A percentile compares a stretch with the other conserved stretches of the same genome.
Evolutionary conservation across 2,113 vertebrate genomes (phyloP).

Genomic region (Candoia aspera): DNA sequence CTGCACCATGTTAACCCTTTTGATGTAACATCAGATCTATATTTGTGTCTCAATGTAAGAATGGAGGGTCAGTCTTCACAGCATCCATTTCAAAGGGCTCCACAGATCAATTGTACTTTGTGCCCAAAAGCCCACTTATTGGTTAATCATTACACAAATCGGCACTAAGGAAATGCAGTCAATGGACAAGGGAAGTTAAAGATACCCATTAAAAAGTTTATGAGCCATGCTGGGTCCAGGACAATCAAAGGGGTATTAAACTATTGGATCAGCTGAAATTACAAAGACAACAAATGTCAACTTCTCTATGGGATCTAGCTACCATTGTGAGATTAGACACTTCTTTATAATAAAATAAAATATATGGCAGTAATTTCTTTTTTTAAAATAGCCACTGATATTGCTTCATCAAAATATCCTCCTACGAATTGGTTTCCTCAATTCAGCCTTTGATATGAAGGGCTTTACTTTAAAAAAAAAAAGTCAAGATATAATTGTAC

Average conservation of each 20-base stretch:
- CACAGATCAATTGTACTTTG: conserved; percentile 5
- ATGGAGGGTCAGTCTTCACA: not conserved
- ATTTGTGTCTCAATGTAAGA: not conserved
- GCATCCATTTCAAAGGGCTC: not conserved
- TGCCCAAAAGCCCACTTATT: conserved; percentile 23
- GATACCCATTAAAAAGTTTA: conserved; percentile 22
- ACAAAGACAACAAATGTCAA: not conserved
- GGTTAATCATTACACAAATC: conserved; percentile 36
- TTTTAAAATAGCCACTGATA: not conserved
- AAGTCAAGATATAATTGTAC: no score
- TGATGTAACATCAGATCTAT: not conserved
- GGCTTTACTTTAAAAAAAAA: not conserved
- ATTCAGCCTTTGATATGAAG: not conserved
- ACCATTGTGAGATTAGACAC: not conserved
- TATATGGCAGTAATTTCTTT: not conserved
- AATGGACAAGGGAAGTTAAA: conserved; percentile 11
- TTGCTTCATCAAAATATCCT: not conserved
- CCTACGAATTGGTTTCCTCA: not conserved
- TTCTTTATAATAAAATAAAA: not conserved
- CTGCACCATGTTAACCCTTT: not conserved
- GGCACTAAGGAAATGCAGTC: conserved; percentile 11
- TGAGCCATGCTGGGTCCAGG: not conserved
- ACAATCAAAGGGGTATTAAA: not conserved
- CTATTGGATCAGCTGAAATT: not conserved
- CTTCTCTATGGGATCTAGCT: not conserved